phyloP scores from a whole-genome alignment of 2,113 vertebrate genomes.

The Vidua macroura region DNA sequence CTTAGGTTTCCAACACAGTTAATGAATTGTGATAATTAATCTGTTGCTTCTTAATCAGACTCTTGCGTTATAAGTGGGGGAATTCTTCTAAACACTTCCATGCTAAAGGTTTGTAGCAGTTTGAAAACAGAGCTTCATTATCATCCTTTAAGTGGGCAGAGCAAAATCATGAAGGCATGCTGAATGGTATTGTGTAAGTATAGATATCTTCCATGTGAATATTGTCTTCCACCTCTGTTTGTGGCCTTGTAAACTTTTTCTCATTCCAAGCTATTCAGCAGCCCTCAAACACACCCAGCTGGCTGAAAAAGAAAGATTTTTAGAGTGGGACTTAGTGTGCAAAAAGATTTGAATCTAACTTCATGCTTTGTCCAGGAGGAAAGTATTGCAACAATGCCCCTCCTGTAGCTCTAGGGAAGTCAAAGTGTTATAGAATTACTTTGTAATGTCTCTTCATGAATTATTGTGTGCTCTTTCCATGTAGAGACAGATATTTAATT shows the following conservation, averaged over 20 bases:
- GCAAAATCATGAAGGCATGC: background rate
- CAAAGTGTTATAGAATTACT: background rate
- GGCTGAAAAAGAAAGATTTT: background rate
- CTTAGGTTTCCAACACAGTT: background rate
- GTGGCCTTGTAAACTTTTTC: background rate
- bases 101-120: fast-evolving
- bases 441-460: background rate
- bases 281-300: background rate
- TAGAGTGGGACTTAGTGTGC: background rate
- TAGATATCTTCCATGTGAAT: background rate
- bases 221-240: background rate
- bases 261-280: background rate
- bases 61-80: background rate
- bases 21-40: background rate
- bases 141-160: background rate
- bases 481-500: background rate
- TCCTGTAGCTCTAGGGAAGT: background rate
- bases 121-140: background rate
- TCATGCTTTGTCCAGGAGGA: background rate
- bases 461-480: background rate
- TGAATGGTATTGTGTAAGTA: background rate
- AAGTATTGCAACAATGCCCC: background rate
- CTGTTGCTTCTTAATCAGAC: background rate
- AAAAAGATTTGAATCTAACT: background rate
- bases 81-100: background rate